Evolutionary conservation across 2,888 invertebrate species (phyloP).

Genomic region (Bembecia ichneumoniformis): DNA sequence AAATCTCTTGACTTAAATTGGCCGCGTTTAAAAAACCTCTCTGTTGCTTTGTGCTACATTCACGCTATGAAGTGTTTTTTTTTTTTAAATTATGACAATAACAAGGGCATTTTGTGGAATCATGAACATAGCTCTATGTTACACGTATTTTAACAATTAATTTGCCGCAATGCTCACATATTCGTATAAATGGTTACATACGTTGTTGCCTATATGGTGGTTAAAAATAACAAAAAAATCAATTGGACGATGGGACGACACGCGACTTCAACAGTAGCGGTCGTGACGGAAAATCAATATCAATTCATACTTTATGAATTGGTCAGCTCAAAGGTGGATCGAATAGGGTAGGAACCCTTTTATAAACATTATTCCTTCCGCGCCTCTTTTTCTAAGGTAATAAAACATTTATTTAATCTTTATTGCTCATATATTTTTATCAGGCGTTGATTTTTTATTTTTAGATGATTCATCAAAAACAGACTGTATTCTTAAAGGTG

Average conservation of each 20-base stretch:
- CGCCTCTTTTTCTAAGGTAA: no score
- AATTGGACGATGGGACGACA: neutral
- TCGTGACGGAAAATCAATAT: neutral
- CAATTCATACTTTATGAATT: conserved; percentile 1
- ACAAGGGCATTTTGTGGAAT: neutral
- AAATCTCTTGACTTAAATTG: conserved; percentile 9
- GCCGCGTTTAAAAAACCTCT: neutral
- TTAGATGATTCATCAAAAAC: no score
- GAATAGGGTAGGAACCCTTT: no score
- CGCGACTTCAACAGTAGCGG: neutral
- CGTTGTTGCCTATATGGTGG: neutral
- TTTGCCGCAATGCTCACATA: no score
- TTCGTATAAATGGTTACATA: neutral
- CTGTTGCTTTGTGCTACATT: neutral
- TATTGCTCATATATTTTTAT: no score
- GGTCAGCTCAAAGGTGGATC: neutral
- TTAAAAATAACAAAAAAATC: neutral
- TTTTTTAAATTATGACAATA: neutral
- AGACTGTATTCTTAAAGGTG: no score
- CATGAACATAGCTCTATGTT: neutral
- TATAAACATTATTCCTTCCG: no score
- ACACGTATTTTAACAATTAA: no score
- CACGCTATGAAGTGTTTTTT: neutral
- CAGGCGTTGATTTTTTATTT: no score
- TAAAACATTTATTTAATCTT: no score